Conservation (phyloP, 2,797 vertebrate genomes). For the Emys orbicularis region DNA sequence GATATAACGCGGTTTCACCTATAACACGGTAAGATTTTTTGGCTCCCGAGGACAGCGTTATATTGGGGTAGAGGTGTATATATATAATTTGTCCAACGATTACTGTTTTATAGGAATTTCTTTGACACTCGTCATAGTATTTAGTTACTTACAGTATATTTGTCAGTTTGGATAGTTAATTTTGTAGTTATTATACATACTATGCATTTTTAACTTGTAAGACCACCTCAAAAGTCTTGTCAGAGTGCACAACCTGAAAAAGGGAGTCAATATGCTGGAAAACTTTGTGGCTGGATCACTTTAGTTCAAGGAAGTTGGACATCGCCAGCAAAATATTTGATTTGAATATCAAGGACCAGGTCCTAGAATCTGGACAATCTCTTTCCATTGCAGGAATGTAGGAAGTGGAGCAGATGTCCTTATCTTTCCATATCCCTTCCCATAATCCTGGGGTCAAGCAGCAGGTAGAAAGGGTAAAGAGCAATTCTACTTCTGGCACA, state of each 20-base stretch:
- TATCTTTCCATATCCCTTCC: background rate
- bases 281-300: background rate
- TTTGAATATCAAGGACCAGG: background rate
- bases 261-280: background rate
- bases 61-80: no score
- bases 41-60: no score
- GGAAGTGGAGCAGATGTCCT: background rate
- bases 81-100: background rate
- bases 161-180: background rate
- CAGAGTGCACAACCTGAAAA: background rate
- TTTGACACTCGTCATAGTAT: background rate
- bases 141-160: background rate
- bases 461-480: background rate
- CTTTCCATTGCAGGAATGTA: background rate
- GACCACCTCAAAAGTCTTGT: background rate
- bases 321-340: background rate
- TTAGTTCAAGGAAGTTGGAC: background rate
- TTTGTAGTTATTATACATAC: background rate
- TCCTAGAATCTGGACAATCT: background rate
- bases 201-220: background rate
- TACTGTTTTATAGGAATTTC: background rate
- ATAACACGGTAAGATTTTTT: no score
- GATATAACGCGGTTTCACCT: no score
- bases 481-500: background rate
- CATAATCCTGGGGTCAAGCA: background rate